phyloP scores from a whole-genome alignment of 2,888 invertebrate species.

The Spisula subtruncata region DNA sequence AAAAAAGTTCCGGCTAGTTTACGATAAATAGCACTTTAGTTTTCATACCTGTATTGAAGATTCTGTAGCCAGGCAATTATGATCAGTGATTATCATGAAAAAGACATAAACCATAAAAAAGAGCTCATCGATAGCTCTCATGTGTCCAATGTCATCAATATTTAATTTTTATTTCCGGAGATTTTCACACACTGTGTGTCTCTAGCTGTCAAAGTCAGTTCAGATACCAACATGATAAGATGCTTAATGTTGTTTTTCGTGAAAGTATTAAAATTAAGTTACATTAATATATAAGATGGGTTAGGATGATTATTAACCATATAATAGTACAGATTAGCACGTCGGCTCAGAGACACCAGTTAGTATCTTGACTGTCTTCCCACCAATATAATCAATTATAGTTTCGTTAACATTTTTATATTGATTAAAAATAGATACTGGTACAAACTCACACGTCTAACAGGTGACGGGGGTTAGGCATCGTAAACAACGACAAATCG shows the following conservation, averaged over 20 bases:
- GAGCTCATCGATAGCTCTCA: slow-evolving; percentile 9
- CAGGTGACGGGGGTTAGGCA: background rate
- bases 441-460: background rate
- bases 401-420: background rate
- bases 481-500: background rate
- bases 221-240: background rate
- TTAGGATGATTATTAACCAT: background rate
- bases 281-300: background rate
- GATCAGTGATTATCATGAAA: slow-evolving; percentile 32
- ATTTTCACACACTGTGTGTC: slow-evolving; percentile 27
- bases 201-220: background rate
- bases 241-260: background rate
- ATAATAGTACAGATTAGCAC: slow-evolving; percentile 1
- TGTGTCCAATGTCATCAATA: background rate
- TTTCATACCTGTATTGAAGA: background rate
- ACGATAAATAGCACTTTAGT: background rate
- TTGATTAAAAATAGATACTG: background rate
- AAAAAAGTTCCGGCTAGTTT: background rate
- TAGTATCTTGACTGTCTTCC: background rate
- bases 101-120: slow-evolving; percentile 15
- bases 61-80: slow-evolving; percentile 6
- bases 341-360: background rate
- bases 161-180: slow-evolving; percentile 4
- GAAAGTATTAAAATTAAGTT: background rate
- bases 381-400: background rate